Evolutionary conservation across 1,140 invertebrate genomes (phyloP), one percentile per base, ranked within the genome.

Genomic region (Penaeus chinensis): DNA sequence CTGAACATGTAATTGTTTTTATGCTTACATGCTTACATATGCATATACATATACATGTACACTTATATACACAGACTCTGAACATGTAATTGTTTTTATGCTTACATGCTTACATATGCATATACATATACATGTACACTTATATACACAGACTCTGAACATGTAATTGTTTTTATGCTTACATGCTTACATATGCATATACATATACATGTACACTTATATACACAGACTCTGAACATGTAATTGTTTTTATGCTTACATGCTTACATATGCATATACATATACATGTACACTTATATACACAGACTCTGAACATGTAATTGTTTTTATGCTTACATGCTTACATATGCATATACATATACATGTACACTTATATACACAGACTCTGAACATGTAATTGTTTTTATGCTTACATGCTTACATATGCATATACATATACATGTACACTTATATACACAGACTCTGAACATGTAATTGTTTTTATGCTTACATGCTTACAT

Each of bases 221-320:
- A 78, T 42, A 78, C 19, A 37, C 32, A 78, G 19, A 78, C 54
- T 10, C 16, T 0, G 16, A 11, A 54, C 54, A 54, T 13, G 10
- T 13, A 54, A 13, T 16, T 13, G 54, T 54, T 10, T 54, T 11
- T 54, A 54, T 54, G 16, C 54, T 54, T 11, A 54, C 54, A 54
- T 54, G 54, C 54, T 13, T 54, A 16, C 54, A 54, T 54, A 54
- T 54, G 11, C 54, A 54, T 54, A 54, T 54, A 54, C 76, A 78
- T 20, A 78, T 42, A 78, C 16, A 78, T 78, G 24, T 42, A 37
- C 47, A 78, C 24, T n/a, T 78, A 37, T 42, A 78, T 42, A 78
- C 19, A 37, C 32, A 78, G 19, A 78, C 54, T 10, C 16, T 0
- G 16, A 11, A 54, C 54, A 54, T 13, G 10, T 13, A 54, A 13